Percentiles rank a stretch among this genome's conserved stretches.
phyloP scores from a whole-genome alignment of 2,113 vertebrate species.

The Pachyramphus minor region DNA sequence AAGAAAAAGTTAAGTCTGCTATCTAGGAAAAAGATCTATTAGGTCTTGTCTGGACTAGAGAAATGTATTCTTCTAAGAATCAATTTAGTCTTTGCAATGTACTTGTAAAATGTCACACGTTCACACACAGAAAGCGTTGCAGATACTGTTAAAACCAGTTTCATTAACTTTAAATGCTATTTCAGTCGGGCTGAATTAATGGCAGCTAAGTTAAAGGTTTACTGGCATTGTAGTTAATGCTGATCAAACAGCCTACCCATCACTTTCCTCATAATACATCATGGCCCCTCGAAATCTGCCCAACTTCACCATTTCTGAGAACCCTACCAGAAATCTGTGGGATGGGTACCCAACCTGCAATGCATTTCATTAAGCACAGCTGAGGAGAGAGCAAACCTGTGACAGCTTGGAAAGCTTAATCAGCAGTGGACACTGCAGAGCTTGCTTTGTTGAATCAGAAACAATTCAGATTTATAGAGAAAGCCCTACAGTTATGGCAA shows the following conservation, averaged over 20 bases:
- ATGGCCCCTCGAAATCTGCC: not conserved
- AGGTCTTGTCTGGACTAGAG: slow-evolving; percentile 39
- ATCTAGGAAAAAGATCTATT: slow-evolving; percentile 53
- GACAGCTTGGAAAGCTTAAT: not conserved
- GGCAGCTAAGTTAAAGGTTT: slow-evolving; percentile 11
- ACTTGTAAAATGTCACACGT: slow-evolving; percentile 45
- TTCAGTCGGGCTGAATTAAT: slow-evolving; percentile 1
- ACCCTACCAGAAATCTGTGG: not conserved
- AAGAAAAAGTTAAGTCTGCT: slow-evolving; percentile 53
- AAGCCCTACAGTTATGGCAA: not conserved
- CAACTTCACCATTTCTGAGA: not conserved
- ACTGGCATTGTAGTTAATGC: not conserved
- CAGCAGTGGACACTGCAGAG: not conserved
- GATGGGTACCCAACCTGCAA: not conserved
- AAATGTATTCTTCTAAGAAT: slow-evolving; percentile 62
- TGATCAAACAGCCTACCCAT: not conserved
- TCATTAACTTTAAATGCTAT: slow-evolving; percentile 47
- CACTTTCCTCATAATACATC: not conserved
- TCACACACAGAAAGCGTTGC: slow-evolving; percentile 40
- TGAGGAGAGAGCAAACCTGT: not conserved
- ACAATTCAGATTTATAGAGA: not conserved
- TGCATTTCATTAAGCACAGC: not conserved
- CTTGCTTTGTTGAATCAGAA: not conserved
- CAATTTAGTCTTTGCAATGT: slow-evolving; percentile 43
- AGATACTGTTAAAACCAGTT: slow-evolving; percentile 52